phyloP scores from a whole-genome alignment of 2,113 vertebrate genomes.

The Excalfactoria chinensis region DNA sequence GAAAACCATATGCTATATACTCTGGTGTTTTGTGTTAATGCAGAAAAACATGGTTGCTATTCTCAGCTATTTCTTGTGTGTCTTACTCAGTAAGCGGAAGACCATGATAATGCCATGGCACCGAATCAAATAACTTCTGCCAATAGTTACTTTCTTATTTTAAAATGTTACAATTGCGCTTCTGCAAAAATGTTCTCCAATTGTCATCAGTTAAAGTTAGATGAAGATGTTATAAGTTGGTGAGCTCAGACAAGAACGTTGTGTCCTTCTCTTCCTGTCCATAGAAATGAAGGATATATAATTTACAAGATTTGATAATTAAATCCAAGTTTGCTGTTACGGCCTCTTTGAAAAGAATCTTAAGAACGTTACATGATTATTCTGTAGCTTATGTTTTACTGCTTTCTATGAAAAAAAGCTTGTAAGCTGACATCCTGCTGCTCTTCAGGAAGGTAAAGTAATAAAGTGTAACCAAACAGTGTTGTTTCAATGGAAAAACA shows the following conservation, averaged over 20 bases:
- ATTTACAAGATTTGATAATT: neutral
- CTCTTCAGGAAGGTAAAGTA: neutral
- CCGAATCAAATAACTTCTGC: neutral
- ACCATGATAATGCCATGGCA: neutral
- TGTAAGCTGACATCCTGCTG: neutral
- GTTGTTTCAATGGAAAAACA: neutral
- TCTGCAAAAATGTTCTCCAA: neutral
- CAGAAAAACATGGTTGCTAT: neutral
- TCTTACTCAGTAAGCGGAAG: neutral
- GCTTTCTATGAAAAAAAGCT: neutral
- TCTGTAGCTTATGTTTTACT: neutral
- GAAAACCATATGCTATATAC: neutral
- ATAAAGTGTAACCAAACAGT: neutral
- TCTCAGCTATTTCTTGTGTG: neutral
- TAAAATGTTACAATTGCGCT: neutral
- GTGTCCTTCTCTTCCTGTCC: neutral
- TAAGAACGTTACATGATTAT: neutral
- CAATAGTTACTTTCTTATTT: neutral
- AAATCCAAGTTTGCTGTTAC: neutral
- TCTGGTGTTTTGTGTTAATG: neutral
- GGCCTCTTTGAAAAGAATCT: neutral
- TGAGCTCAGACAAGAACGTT: neutral
- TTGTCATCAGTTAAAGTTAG: neutral
- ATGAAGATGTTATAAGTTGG: neutral
- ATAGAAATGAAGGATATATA: neutral